Percentiles rank a stretch among this genome's conserved stretches.
These are phyloP conservation scores for Acanthosoma haemorrhoidale DNA, from an alignment of 2,888 invertebrate species.

Conservation along the genomic window DNA sequence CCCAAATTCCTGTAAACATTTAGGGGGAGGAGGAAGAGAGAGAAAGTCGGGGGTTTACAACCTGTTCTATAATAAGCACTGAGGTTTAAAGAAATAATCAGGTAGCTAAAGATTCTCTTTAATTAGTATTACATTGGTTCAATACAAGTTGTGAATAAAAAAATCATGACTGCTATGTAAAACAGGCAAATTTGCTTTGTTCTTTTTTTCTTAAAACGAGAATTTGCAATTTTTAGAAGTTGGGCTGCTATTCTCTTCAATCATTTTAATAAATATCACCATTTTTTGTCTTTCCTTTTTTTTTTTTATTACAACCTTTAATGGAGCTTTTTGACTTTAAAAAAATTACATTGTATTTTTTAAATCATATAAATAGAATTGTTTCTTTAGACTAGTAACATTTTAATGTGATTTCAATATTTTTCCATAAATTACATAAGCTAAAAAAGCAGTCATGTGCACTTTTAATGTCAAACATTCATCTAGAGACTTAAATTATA, in stretches of 20 bases:
- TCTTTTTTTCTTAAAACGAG: slow-evolving; percentile 3
- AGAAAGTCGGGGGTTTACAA: too few relatives aligned
- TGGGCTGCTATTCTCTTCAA: background rate
- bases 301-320: background rate
- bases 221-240: slow-evolving; percentile 15
- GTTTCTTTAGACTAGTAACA: background rate
- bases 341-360: background rate
- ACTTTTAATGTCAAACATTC: background rate
- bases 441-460: slow-evolving; percentile 21
- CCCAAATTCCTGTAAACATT: too few relatives aligned
- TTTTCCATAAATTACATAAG: background rate
- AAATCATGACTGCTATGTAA: slow-evolving; percentile 31
- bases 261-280: slow-evolving; percentile 16
- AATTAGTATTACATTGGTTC: slow-evolving; percentile 39
- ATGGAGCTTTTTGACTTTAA: background rate
- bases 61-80: too few relatives aligned
- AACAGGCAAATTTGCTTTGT: slow-evolving; percentile 7
- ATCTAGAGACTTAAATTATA: background rate
- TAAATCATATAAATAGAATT: background rate
- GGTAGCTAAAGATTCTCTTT: slow-evolving; percentile 22
- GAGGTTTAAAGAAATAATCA: background rate
- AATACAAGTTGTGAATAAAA: slow-evolving; percentile 40
- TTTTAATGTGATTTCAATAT: background rate
- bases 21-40: too few relatives aligned
- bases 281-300: background rate